phyloP scores from a whole-genome alignment of 53 echinoderm and acorn worm genomes.

The Henricia sp. region DNA sequence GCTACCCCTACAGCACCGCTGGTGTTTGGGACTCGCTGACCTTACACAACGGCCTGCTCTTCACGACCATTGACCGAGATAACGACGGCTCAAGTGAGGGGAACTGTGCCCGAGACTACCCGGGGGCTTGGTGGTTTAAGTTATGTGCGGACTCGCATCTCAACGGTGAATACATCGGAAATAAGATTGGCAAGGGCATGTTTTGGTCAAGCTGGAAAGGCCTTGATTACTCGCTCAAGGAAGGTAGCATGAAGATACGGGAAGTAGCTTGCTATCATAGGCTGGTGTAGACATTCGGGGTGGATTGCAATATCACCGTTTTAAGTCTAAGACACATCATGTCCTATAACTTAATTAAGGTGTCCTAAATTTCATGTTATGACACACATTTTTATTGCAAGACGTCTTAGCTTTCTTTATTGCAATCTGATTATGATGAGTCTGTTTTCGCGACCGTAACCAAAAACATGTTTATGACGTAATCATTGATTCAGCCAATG shows the following conservation, averaged over 20 bases:
- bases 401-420: no score
- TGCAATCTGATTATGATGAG: no score
- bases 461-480: no score
- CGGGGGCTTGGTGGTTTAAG: constrained; percentile 25
- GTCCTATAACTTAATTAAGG: no score
- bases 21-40: neutral
- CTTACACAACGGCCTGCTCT: neutral
- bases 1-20: neutral
- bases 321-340: no score
- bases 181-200: neutral
- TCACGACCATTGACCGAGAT: constrained; percentile 9
- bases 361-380: no score
- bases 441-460: no score
- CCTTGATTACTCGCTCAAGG: neutral
- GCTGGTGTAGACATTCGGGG: no score
- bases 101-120: neutral
- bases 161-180: constrained; percentile 1
- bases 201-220: neutral
- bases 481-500: no score
- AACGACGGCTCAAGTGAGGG: neutral
- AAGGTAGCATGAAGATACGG: constrained; percentile 19
- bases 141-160: neutral
- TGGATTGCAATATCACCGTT: no score
- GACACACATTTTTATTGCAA: no score
- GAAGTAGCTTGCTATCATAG: neutral